Evolutionary conservation across 2,113 vertebrate species (phyloP), one percentile per base, ranked within the genome.

Genomic region (Triplophysa dalaica): DNA sequence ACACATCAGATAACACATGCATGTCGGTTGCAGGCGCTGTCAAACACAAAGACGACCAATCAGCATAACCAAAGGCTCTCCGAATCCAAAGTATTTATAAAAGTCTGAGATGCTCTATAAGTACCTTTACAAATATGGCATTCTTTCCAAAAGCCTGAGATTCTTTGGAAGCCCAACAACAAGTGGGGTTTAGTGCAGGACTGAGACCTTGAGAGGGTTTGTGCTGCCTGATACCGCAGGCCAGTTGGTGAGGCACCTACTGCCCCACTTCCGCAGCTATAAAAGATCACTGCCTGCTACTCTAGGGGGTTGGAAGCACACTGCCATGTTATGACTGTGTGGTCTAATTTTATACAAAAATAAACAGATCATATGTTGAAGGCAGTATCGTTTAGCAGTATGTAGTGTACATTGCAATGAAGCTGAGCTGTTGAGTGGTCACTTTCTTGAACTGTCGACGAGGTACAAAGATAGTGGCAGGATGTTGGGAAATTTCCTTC

Each of bases 1-100:
- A 72, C 26, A 85, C 68, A 69, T 17, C 17, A 56, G 17, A 77
- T 82, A 81, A 52, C 41, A 66, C 82, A 82, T 72, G 75, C 62
- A 68, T 81, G 70, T 58, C 77, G 80, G 77, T 65, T 60, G 72
- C 65, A 22, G 52, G 74, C 74, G 61, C 62, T 48, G 69, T 78
- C 75, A 75, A 56, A 33, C 24, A 61, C 64, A 78, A 67, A 48
- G 54, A 70, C 81, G 66, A 43, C 69, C 81, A 85, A 43, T 74
- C 81, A 72, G 45, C 60, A 62, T 63, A 43, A 43, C 62, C 43
- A 11, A 11, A 12, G 43, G 19, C 45, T 68, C 12, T 48, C 26
- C 10, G 69, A 10, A 66, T 50, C 43, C n/a, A 11, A 58, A 13
- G 19, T 9, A n/a, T 58, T 21, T 58, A 1, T 58, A 19, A 21